Evolutionary conservation across 1,140 invertebrate species (phyloP).

Genomic region (Charaxes varanes): DNA sequence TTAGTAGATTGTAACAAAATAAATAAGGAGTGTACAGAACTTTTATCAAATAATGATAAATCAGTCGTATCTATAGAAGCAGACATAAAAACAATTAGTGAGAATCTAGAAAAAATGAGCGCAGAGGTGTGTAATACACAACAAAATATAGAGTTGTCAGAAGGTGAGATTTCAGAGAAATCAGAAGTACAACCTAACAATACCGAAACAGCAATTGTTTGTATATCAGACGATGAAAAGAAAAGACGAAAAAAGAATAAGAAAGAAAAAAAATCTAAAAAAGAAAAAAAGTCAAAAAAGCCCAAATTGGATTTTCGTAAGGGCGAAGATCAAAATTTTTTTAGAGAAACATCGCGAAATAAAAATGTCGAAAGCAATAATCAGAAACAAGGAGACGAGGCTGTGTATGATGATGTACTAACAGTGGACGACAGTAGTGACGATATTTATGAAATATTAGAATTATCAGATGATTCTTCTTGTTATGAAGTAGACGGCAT

Average conservation of each 20-base stretch:
- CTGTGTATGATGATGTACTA: constrained; percentile 9
- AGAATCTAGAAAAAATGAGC: too few species aligned
- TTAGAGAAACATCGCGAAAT: constrained; percentile 10
- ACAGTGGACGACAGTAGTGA: constrained; percentile 22
- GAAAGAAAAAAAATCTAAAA: constrained; percentile 44
- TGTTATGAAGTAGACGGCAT: constrained; percentile 57
- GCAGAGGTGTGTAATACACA: too few species aligned
- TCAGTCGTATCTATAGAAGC: too few species aligned
- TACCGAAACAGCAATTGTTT: constrained; percentile 23
- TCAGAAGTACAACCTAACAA: constrained; percentile 30
- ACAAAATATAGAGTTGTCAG: constrained; percentile 33
- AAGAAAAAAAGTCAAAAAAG: constrained; percentile 24
- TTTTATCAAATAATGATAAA: too few species aligned
- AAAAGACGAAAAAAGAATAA: constrained; percentile 51
- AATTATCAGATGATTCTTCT: constrained; percentile 65
- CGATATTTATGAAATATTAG: constrained; percentile 51
- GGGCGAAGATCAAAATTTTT: constrained; percentile 48
- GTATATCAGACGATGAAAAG: constrained; percentile 48
- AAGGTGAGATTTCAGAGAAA: constrained; percentile 46
- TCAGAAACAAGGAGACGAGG: constrained; percentile 4
- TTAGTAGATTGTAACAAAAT: too few species aligned
- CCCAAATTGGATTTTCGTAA: constrained; percentile 47
- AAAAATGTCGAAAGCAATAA: not conserved
- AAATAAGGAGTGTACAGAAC: too few species aligned
- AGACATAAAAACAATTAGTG: too few species aligned